A percentile compares a stretch with the other conserved stretches of the same genome.
Evolutionary conservation across 2,113 vertebrate species (phyloP).

Genomic region (Raphicerus campestris): DNA sequence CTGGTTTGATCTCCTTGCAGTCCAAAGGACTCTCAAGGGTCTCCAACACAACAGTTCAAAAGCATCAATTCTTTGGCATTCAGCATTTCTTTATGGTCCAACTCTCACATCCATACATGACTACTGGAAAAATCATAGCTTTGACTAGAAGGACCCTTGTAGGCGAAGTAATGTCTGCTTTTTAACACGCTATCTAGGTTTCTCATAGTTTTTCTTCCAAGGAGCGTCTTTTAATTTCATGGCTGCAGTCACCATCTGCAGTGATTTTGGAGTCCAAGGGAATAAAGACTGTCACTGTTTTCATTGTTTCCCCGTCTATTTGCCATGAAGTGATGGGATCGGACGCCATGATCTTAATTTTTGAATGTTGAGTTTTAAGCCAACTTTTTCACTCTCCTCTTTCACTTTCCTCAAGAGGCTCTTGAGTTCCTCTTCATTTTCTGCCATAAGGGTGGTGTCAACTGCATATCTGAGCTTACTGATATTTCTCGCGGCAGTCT

Average conservation of each 20-base stretch:
- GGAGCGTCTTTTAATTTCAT: background rate
- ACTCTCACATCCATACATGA: background rate
- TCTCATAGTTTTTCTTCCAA: background rate
- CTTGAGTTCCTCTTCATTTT: background rate
- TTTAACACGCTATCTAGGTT: background rate
- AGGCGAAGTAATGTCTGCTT: background rate
- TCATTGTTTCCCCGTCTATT: background rate
- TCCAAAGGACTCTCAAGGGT: background rate
- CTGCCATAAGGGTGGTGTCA: background rate
- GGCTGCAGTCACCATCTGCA: background rate
- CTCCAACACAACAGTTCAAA: background rate
- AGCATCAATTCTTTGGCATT: background rate
- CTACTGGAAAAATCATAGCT: background rate
- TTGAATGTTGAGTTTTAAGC: background rate
- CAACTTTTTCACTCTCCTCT: background rate
- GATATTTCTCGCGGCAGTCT: background rate
- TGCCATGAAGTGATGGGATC: background rate
- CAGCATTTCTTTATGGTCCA: background rate
- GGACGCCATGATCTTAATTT: background rate
- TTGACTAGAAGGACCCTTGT: background rate
- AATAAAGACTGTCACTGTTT: background rate
- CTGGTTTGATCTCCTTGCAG: background rate
- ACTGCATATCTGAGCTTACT: background rate
- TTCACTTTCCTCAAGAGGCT: background rate
- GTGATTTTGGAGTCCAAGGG: background rate